These are phyloP conservation scores for Portevinia maculata DNA, from an alignment of 2,888 invertebrate species.

Conservation along the genomic window DNA sequence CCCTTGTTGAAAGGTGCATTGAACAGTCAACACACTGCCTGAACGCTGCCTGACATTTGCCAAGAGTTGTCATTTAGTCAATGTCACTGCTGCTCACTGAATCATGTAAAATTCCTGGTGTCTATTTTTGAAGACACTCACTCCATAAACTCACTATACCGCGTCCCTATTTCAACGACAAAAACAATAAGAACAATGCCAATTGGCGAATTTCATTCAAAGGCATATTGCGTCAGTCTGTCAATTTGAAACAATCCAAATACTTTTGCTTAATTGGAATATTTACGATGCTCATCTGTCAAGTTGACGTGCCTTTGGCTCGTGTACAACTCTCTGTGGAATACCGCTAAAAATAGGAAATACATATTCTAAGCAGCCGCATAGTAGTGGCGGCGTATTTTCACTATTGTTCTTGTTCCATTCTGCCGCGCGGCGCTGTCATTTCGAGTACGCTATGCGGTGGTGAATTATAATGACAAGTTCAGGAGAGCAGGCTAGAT, in stretches of 20 bases:
- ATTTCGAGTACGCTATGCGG: slow-evolving; percentile 17
- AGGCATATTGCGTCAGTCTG: slow-evolving; percentile 28
- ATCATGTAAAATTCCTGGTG: slow-evolving; percentile 47
- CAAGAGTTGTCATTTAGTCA: slow-evolving; percentile 50
- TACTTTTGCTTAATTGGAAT: slow-evolving; percentile 70
- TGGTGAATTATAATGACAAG: slow-evolving; percentile 72
- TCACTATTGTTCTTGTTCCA: slow-evolving; percentile 33
- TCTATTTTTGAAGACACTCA: slow-evolving; percentile 46
- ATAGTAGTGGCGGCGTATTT: slow-evolving; percentile 4
- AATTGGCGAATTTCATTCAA: slow-evolving; percentile 70
- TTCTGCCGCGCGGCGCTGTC: slow-evolving; percentile 34
- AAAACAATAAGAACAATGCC: slow-evolving; percentile 7
- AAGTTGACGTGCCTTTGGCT: slow-evolving; percentile 66
- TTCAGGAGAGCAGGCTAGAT: slow-evolving; percentile 55
- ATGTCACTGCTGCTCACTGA: slow-evolving; percentile 20
- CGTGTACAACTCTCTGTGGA: slow-evolving; percentile 12
- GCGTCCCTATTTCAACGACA: too few species aligned
- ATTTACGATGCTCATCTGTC: slow-evolving; percentile 72
- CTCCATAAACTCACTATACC: neutral
- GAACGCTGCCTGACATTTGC: slow-evolving; percentile 44
- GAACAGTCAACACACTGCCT: slow-evolving; percentile 10
- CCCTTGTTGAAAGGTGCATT: slow-evolving; percentile 57
- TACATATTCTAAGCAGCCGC: slow-evolving; percentile 47
- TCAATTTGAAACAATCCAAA: slow-evolving; percentile 64
- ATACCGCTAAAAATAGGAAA: slow-evolving; percentile 65